Evolutionary conservation across 2,113 vertebrate species (phyloP).

Genomic region (Athene cunicularia): DNA sequence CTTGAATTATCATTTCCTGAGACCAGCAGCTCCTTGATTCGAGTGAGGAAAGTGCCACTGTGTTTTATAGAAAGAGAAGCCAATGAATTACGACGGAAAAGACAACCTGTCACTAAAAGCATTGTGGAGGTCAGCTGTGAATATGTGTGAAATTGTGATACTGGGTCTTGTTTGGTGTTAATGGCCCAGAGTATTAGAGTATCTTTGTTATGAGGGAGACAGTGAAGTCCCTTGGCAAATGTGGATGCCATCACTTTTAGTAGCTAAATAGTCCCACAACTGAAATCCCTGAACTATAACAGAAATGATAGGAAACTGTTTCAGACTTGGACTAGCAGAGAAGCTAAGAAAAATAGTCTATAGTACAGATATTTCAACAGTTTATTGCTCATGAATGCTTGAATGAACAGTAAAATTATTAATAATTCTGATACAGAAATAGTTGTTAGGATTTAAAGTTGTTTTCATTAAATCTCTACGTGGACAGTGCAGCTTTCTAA

Average conservation of each 20-base stretch:
- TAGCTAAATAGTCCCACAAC: background rate
- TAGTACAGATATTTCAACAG: background rate
- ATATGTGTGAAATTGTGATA: background rate
- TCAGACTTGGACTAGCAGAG: background rate
- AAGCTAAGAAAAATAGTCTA: background rate
- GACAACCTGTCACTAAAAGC: slow-evolving; percentile 82
- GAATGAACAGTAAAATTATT: background rate
- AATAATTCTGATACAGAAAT: background rate
- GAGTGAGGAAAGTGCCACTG: slow-evolving; percentile 87
- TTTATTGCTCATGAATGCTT: background rate
- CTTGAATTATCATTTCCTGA: slow-evolving; percentile 86
- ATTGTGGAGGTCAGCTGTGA: slow-evolving; percentile 86
- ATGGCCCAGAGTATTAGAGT: background rate
- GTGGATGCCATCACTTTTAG: background rate
- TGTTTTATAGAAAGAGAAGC: slow-evolving; percentile 94
- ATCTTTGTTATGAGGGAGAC: background rate
- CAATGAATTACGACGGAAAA: slow-evolving; percentile 86
- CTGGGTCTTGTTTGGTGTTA: background rate
- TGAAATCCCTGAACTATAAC: background rate
- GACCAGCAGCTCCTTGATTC: slow-evolving; percentile 68
- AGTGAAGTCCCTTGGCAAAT: background rate
- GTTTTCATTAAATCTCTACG: background rate
- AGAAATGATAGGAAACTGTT: background rate
- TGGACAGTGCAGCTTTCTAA: background rate
- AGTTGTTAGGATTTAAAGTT: background rate